Evolutionary conservation across 2,113 vertebrate species (phyloP).

Genomic region (Cepphus grylle): DNA sequence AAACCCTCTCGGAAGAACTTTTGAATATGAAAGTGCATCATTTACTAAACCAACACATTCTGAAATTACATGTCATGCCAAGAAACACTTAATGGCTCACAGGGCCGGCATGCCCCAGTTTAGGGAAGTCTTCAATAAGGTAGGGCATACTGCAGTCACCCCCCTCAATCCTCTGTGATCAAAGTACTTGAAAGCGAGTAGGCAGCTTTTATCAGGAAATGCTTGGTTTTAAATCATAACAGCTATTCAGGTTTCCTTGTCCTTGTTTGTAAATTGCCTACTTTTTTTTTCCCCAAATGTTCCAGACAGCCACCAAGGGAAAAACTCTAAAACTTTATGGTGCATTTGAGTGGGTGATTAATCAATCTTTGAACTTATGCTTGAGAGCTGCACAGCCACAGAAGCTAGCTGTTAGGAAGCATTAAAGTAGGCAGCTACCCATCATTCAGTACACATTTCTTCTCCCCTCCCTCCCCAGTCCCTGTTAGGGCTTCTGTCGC

Average conservation of each 20-base stretch:
- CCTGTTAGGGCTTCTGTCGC: not conserved
- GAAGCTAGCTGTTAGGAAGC: not conserved
- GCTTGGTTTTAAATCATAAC: slow-evolving; percentile 5
- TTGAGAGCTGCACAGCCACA: not conserved
- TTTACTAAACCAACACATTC: not conserved
- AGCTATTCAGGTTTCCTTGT: slow-evolving; percentile 19
- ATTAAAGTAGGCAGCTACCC: not conserved
- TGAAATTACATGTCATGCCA: not conserved
- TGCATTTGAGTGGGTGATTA: slow-evolving; percentile 1
- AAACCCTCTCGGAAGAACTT: not conserved
- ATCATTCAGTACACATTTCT: not conserved
- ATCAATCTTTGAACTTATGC: slow-evolving; percentile 6
- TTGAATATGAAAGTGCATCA: not conserved
- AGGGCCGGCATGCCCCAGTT: not conserved
- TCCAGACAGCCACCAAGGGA: slow-evolving; percentile 27
- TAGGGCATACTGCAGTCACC: not conserved
- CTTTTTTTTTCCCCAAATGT: not conserved
- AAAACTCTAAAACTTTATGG: slow-evolving; percentile 37
- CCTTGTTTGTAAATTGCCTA: slow-evolving; percentile 47
- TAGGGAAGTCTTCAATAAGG: not conserved
- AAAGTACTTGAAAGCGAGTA: slow-evolving; percentile 9
- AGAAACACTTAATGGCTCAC: not conserved
- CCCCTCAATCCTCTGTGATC: not conserved
- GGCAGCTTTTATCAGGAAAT: slow-evolving; percentile 46
- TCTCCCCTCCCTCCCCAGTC: not conserved